These are phyloP conservation scores for Epinephelus cyanopodus DNA, from an alignment of 2,113 vertebrate genomes.

Conservation along the genomic window DNA sequence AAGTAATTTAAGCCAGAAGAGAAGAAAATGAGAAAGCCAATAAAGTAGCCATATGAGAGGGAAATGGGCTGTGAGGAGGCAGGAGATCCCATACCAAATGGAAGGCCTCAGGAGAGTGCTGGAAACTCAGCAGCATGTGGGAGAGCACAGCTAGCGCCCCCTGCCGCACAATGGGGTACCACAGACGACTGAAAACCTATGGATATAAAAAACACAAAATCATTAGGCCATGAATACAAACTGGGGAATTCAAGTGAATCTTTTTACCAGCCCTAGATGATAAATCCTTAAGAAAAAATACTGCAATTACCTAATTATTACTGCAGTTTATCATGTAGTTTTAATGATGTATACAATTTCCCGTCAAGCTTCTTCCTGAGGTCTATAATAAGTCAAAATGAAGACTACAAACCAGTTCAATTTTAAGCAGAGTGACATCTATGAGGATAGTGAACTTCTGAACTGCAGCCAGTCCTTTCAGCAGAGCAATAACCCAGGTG, in stretches of 20 bases:
- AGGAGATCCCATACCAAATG: slow-evolving; percentile 90
- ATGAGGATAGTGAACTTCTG: slow-evolving; percentile 99
- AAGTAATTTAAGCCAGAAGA: slow-evolving; percentile 68
- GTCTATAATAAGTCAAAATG: slow-evolving; percentile 15
- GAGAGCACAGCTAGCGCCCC: slow-evolving; percentile 96
- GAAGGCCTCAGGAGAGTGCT: slow-evolving; percentile 99
- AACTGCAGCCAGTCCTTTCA: slow-evolving; percentile 96
- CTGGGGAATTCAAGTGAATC: neutral
- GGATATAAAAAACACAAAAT: slow-evolving; percentile 17
- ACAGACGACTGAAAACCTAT: slow-evolving; percentile 96
- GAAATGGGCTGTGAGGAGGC: slow-evolving; percentile 54
- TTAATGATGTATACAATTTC: neutral
- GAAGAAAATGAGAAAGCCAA: slow-evolving; percentile 59
- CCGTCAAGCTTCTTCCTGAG: neutral
- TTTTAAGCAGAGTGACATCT: slow-evolving; percentile 97
- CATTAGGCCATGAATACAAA: neutral
- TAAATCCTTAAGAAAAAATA: neutral
- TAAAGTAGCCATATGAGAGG: slow-evolving; percentile 45
- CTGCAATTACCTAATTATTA: neutral
- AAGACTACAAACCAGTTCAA: slow-evolving; percentile 90
- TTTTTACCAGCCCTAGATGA: neutral
- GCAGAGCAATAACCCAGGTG: slow-evolving; percentile 95
- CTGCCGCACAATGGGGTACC: slow-evolving; percentile 97
- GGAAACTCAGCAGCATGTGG: slow-evolving; percentile 99
- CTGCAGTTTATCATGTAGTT: neutral